A percentile compares a stretch with the other conserved stretches of the same genome.
Conservation (phyloP, 1,140 invertebrate species). For the Drosophila auraria region DNA sequence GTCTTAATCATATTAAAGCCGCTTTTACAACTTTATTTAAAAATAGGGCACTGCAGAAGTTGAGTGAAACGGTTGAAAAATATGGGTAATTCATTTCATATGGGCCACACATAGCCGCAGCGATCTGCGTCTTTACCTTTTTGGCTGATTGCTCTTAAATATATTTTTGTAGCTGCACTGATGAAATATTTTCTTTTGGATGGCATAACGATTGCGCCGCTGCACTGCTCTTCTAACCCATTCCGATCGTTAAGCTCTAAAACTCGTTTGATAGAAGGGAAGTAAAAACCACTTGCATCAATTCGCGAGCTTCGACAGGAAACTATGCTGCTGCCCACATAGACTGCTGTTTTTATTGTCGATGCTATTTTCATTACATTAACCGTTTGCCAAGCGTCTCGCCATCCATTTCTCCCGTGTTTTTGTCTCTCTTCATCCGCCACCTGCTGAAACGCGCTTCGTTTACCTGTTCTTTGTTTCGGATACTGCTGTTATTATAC, state of each 20-base stretch:
- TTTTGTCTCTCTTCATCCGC: slow-evolving; percentile 1
- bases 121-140: no score
- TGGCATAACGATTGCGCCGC: neutral
- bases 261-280: slow-evolving; percentile 21
- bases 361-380: slow-evolving; percentile 79
- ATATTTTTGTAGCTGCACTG: neutral
- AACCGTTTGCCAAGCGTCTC: slow-evolving; percentile 59
- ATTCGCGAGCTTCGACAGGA: slow-evolving; percentile 12
- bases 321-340: slow-evolving; percentile 36
- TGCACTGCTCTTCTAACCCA: neutral
- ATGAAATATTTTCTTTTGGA: neutral
- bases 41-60: no score
- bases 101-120: no score
- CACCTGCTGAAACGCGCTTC: slow-evolving; percentile 33
- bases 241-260: slow-evolving; percentile 42
- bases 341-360: slow-evolving; percentile 72
- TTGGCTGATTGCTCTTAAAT: no score
- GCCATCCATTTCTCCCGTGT: neutral
- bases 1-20: no score
- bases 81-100: no score
- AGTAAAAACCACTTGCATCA: slow-evolving; percentile 39
- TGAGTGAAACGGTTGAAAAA: no score
- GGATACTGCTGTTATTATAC: slow-evolving; percentile 43
- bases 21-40: no score
- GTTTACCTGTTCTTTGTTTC: slow-evolving; percentile 47